Evolutionary conservation across 2,113 vertebrate genomes (phyloP), one percentile per base, ranked within the genome.

Genomic region (Suricata suricatta): DNA sequence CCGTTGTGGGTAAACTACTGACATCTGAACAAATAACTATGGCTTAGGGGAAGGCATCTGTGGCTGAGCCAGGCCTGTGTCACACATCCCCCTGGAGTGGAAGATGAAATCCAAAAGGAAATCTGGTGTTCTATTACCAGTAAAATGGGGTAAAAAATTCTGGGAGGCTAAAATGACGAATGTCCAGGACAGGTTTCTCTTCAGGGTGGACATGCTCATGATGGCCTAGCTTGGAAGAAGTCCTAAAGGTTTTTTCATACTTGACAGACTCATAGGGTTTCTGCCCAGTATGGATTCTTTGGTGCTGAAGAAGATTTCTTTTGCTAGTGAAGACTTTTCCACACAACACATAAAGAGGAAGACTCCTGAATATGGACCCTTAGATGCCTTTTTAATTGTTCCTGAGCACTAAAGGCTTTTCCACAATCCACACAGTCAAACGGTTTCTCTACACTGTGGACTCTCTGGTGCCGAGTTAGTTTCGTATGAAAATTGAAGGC

Each of bases 61-160:
- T 23, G 88, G 31, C 12, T 38, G 35, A 84, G 21, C 33, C 63
- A 35, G 77, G 64, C 38, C 64, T 27, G 33, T 68, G 57, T 79
- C 44, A 83, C 38, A 79, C 17, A 52, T 80, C 80, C 81, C 31
- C 52, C 41, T 84, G 35, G 15, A 85, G 29, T 21, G 38, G 64
- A 71, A 91, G 38, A 91, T 7, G 6, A 14, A 66, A 38, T 83
- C 21, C 82, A 57, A 29, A 64, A 77, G 68, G 66, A 82, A 63
- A 93, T 41, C 52, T 1, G 35, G 9, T 72, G 29, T 16, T 54
- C 33, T 68, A 16, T 60, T 90, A 96, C 96, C 90, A 97, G 77
- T 72, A 77, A 91, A 96, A 95, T 11, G 52, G 87, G 13, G 91
- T 97, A 79, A 96, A 97, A 93, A 96, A 95, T 72, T 88, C 95